Conservation (phyloP, 2,888 invertebrate genomes). For the Nephrocerus scutellatus region DNA sequence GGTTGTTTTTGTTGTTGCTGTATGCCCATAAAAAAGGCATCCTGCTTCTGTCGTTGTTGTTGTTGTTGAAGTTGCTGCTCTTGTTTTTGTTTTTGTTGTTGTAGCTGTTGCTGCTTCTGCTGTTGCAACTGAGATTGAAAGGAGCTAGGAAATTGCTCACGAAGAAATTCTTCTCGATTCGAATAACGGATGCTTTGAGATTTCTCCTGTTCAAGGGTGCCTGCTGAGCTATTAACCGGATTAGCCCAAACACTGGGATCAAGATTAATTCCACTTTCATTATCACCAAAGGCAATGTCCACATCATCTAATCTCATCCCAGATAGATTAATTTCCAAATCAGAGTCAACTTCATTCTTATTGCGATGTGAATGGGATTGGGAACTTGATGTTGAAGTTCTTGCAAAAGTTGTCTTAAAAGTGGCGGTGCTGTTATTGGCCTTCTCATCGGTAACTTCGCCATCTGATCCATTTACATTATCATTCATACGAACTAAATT, state of each 20-base stretch:
- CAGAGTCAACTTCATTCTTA: constrained; percentile 38
- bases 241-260: constrained; percentile 51
- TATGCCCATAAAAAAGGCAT: too few species aligned
- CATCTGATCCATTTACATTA: constrained; percentile 32
- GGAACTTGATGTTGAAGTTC: background rate
- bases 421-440: constrained; percentile 17
- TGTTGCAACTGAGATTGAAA: constrained; percentile 29
- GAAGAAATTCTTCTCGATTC: constrained; percentile 34
- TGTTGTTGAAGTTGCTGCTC: constrained; percentile 11
- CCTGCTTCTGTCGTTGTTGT: background rate
- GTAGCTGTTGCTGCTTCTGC: constrained; percentile 14
- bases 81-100: constrained; percentile 13
- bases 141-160: constrained; percentile 35
- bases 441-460: constrained; percentile 5
- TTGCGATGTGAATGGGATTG: constrained; percentile 13
- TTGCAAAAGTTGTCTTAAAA: constrained; percentile 9
- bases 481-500: constrained; percentile 52
- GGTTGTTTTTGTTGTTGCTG: constrained; percentile 13
- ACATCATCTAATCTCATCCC: constrained; percentile 45
- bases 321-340: constrained; percentile 44
- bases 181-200: constrained; percentile 8
- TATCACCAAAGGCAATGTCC: constrained; percentile 39
- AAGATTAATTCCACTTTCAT: constrained; percentile 36
- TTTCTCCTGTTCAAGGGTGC: constrained; percentile 16
- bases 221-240: constrained; percentile 34